These are phyloP conservation scores for Cydia pomonella DNA, from an alignment of 1,140 invertebrate species.

Conservation along the genomic window DNA sequence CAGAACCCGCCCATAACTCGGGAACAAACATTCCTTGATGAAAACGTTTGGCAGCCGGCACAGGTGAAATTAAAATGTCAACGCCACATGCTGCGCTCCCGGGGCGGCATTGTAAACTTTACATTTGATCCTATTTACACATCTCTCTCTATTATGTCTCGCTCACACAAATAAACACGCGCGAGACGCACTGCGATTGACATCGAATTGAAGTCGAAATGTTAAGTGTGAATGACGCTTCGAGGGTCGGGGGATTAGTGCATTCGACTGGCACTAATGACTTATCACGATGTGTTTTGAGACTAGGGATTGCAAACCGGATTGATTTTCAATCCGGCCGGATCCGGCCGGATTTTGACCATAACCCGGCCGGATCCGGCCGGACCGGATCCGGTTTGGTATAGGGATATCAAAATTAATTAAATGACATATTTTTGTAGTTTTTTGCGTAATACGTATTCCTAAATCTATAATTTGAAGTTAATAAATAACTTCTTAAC, in stretches of 20 bases:
- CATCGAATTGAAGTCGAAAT: background rate
- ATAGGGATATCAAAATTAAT: too few species aligned
- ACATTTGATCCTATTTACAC: background rate
- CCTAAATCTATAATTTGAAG: too few species aligned
- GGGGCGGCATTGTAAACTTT: background rate
- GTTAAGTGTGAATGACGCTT: background rate
- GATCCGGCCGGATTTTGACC: too few species aligned
- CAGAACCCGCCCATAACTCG: slow-evolving; percentile 5
- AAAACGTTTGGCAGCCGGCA: slow-evolving; percentile 29
- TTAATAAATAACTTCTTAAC: too few species aligned
- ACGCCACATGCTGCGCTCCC: slow-evolving; percentile 22
- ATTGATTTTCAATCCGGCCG: too few species aligned
- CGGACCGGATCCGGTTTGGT: too few species aligned
- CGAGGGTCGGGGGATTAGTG: slow-evolving; percentile 24
- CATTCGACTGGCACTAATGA: slow-evolving; percentile 28
- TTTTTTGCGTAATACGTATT: too few species aligned
- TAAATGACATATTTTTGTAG: too few species aligned
- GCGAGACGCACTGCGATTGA: background rate
- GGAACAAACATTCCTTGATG: slow-evolving; percentile 31
- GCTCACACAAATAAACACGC: background rate
- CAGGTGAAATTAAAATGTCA: slow-evolving; percentile 32
- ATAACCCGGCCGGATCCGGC: too few species aligned
- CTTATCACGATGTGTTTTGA: slow-evolving; percentile 9
- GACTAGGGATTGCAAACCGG: too few species aligned
- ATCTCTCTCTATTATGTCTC: background rate